Evolutionary conservation across 2,888 invertebrate species (phyloP).

Genomic region (Agrochola lychnidis): DNA sequence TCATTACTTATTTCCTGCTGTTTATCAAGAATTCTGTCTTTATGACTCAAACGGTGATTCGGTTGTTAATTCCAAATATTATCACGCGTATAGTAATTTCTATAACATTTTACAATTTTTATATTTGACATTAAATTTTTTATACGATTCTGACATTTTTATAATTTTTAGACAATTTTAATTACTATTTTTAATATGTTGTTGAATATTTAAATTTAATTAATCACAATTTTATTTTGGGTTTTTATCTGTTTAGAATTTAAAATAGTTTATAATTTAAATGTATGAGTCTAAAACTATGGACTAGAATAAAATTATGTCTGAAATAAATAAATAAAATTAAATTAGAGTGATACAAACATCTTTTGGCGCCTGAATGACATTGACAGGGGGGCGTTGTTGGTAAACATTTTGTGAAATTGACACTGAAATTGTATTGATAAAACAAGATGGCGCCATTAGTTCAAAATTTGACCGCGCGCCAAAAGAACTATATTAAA

Average conservation of each 20-base stretch:
- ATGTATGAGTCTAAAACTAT: no score
- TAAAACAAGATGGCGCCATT: neutral
- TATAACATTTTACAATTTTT: no score
- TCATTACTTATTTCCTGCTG: constrained; percentile 7
- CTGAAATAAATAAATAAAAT: no score
- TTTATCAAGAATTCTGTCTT: constrained; percentile 9
- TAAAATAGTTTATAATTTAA: no score
- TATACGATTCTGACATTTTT: no score
- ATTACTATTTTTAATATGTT: no score
- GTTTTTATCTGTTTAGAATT: no score
- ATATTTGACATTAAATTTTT: no score
- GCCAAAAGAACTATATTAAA: neutral
- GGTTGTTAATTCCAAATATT: neutral
- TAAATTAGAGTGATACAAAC: neutral
- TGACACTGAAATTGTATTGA: neutral
- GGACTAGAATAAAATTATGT: no score
- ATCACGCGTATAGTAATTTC: neutral
- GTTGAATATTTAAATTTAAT: no score
- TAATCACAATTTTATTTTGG: no score
- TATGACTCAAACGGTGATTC: constrained; percentile 5
- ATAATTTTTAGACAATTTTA: no score
- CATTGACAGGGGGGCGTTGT: neutral
- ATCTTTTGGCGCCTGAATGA: neutral
- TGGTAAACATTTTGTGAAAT: neutral
- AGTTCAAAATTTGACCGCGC: neutral